Evolutionary conservation across 2,113 vertebrate genomes (phyloP).

Genomic region (Himantopus leucocephalus): DNA sequence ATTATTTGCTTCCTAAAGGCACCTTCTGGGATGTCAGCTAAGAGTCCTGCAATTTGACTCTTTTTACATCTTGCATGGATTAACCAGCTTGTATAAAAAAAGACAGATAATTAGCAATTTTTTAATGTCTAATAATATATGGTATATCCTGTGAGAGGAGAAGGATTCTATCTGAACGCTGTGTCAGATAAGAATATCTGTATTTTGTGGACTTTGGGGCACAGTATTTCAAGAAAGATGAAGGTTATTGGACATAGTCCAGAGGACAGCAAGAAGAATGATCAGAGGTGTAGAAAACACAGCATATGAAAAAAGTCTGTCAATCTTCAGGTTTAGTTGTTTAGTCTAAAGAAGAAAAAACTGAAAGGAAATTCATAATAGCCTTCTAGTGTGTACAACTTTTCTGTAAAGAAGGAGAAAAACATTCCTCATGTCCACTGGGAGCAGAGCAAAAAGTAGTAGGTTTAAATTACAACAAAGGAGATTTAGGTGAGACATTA

Average conservation of each 20-base stretch:
- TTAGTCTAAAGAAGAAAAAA: slow-evolving; percentile 30
- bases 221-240: not conserved
- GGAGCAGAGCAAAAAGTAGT: slow-evolving; percentile 37
- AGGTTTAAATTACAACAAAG: slow-evolving; percentile 61
- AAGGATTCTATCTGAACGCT: not conserved
- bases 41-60: not conserved
- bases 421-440: slow-evolving; percentile 47
- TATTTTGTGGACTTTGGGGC: not conserved
- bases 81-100: not conserved
- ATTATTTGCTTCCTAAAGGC: not conserved
- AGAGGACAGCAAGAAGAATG: not conserved
- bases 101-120: not conserved
- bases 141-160: not conserved
- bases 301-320: not conserved
- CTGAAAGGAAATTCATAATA: slow-evolving; percentile 13
- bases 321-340: slow-evolving; percentile 44
- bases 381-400: not conserved
- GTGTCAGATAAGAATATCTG: not conserved
- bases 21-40: not conserved
- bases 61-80: not conserved
- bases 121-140: not conserved
- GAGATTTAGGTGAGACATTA: slow-evolving; percentile 68
- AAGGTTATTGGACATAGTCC: not conserved
- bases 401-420: slow-evolving; percentile 43
- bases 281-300: slow-evolving; percentile 4